Conservation (phyloP, 1,140 invertebrate genomes). For the Onthophagus taurus region DNA sequence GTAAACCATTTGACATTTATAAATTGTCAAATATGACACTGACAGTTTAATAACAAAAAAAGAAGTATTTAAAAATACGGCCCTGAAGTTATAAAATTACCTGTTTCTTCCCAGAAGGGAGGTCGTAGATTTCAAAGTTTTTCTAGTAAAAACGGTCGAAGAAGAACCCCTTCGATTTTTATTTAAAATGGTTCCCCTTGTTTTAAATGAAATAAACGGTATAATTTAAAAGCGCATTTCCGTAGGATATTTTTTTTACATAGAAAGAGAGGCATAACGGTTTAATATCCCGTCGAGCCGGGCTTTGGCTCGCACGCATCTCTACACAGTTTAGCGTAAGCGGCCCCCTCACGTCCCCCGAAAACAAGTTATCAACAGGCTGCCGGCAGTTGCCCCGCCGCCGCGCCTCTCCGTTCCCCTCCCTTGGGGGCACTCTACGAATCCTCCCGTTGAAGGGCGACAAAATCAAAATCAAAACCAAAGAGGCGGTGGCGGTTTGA, state of each 20-base stretch:
- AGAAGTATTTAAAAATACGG: too few species aligned
- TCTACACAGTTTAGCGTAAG: conserved; percentile 10
- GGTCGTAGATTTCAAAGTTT: too few species aligned
- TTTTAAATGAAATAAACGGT: neutral
- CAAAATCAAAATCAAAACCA: neutral
- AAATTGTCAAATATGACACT: too few species aligned
- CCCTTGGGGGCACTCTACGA: conserved; percentile 2
- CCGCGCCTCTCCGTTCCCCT: conserved; percentile 3
- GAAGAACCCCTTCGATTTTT: too few species aligned
- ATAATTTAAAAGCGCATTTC: neutral
- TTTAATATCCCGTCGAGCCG: too few species aligned
- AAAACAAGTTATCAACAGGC: conserved; percentile 13
- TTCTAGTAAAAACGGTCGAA: neutral
- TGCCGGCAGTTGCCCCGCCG: neutral
- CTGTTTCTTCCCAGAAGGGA: too few species aligned
- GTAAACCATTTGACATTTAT: too few species aligned
- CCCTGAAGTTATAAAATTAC: too few species aligned
- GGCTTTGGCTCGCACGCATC: conserved; percentile 9
- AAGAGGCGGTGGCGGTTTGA: neutral
- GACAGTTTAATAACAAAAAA: too few species aligned
- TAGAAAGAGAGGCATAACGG: conserved; percentile 4
- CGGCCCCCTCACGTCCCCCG: neutral
- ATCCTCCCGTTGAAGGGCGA: conserved; percentile 2
- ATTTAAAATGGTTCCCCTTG: neutral
- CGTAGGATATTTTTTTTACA: conserved; percentile 1